Evolutionary conservation across 2,797 vertebrate genomes (phyloP).

Genomic region (Tympanoctomys barrerae): DNA sequence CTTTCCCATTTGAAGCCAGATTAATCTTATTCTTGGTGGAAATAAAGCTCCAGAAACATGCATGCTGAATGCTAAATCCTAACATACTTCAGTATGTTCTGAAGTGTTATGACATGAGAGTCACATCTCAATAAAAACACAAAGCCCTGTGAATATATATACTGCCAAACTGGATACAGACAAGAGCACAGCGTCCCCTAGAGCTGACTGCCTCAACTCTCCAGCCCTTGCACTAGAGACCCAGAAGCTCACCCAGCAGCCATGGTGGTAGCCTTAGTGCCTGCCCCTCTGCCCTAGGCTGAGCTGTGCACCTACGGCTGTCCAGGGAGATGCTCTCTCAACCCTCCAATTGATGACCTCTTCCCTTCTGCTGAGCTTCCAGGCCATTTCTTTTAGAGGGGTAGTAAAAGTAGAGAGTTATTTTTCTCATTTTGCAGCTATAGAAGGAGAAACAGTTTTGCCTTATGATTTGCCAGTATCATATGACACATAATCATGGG

Average conservation of each 20-base stretch:
- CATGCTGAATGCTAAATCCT: background rate
- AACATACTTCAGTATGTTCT: background rate
- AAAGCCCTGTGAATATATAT: background rate
- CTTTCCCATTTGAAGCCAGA: background rate
- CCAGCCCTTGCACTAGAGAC: background rate
- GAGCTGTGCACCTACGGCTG: fast-evolving
- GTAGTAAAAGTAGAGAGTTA: background rate
- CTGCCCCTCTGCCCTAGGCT: background rate
- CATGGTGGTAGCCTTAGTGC: background rate
- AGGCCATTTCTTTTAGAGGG: background rate
- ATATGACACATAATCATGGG: background rate
- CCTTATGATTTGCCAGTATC: background rate
- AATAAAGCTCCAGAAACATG: background rate
- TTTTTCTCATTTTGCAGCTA: background rate
- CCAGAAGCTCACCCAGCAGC: background rate
- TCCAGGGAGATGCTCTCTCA: background rate
- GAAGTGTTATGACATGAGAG: background rate
- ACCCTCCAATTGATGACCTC: background rate
- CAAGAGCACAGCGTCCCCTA: fast-evolving
- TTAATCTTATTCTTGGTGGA: background rate
- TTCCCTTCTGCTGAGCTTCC: background rate
- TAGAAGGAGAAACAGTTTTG: background rate
- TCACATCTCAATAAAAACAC: background rate
- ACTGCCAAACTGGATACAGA: background rate
- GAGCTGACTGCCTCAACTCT: background rate